phyloP scores from a whole-genome alignment of 2,888 invertebrate genomes.

The Tribolium freemani region DNA sequence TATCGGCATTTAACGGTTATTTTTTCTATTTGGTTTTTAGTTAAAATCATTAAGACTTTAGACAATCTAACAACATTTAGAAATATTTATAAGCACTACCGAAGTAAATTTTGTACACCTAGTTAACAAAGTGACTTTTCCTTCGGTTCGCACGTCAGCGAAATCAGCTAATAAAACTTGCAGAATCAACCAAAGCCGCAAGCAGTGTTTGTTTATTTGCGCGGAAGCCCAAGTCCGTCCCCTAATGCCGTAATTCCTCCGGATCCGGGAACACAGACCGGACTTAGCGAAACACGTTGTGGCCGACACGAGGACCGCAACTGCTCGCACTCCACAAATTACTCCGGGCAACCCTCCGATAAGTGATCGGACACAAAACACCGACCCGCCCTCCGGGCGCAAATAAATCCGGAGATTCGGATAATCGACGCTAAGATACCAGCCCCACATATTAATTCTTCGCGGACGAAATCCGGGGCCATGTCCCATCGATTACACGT shows the following conservation, averaged over 20 bases:
- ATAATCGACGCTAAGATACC: conserved; percentile 32
- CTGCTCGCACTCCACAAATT: conserved; percentile 30
- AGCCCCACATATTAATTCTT: not conserved
- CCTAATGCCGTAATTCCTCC: conserved; percentile 47
- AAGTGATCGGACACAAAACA: conserved; percentile 37
- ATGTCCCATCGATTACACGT: conserved; percentile 50
- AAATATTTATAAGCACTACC: no score
- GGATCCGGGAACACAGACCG: conserved; percentile 46
- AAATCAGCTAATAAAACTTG: not conserved
- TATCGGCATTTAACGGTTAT: no score
- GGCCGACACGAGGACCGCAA: conserved; percentile 17
- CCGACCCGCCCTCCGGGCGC: not conserved
- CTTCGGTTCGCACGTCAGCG: not conserved
- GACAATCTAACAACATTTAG: no score
- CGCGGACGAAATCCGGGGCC: not conserved
- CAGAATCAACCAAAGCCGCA: not conserved
- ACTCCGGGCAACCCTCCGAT: conserved; percentile 25
- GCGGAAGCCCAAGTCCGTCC: not conserved
- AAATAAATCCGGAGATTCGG: conserved; percentile 38
- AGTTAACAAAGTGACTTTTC: no score
- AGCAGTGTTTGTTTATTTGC: not conserved
- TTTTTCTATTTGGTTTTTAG: no score
- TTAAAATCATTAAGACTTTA: no score
- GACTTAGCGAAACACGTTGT: conserved; percentile 48
- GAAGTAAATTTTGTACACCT: no score